phyloP scores from a whole-genome alignment of 1,140 invertebrate genomes.

The Trichogramma pretiosum region DNA sequence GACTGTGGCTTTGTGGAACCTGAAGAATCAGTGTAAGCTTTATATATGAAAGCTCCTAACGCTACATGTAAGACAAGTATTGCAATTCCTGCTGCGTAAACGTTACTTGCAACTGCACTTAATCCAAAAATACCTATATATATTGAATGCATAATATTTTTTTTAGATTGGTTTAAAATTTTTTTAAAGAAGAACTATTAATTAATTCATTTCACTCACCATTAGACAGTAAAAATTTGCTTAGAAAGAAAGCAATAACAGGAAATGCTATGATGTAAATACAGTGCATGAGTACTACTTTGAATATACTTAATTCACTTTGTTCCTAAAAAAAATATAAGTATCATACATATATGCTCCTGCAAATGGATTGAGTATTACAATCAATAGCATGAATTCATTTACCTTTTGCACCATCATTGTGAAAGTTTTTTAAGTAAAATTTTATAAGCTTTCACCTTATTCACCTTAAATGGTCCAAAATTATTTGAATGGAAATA shows the following conservation, averaged over 20 bases:
- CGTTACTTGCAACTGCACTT: constrained; percentile 56
- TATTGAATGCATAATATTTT: too few relatives aligned
- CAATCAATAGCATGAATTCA: not conserved
- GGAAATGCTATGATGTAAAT: constrained; percentile 40
- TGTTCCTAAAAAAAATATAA: constrained; percentile 31
- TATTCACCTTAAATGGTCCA: too few relatives aligned
- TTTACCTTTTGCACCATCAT: constrained; percentile 8
- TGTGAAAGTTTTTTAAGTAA: too few relatives aligned
- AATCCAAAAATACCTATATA: constrained; percentile 48
- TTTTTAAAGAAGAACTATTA: constrained; percentile 1
- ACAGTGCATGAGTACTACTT: constrained; percentile 38
- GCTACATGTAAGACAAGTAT: constrained; percentile 63
- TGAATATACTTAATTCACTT: constrained; percentile 37
- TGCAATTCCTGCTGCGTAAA: constrained; percentile 63
- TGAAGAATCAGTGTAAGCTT: constrained; percentile 56
- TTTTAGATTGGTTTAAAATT: constrained; percentile 5
- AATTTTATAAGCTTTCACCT: too few relatives aligned
- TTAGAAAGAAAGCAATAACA: constrained; percentile 37
- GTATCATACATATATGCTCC: too few relatives aligned
- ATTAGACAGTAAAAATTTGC: constrained; percentile 41
- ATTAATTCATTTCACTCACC: constrained; percentile 28
- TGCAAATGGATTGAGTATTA: too few relatives aligned
- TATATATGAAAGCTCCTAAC: constrained; percentile 66
- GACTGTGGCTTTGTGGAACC: constrained; percentile 21
- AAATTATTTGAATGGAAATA: too few relatives aligned